Evolutionary conservation across 2,113 vertebrate genomes (phyloP).

Genomic region (Notothenia rossii): DNA sequence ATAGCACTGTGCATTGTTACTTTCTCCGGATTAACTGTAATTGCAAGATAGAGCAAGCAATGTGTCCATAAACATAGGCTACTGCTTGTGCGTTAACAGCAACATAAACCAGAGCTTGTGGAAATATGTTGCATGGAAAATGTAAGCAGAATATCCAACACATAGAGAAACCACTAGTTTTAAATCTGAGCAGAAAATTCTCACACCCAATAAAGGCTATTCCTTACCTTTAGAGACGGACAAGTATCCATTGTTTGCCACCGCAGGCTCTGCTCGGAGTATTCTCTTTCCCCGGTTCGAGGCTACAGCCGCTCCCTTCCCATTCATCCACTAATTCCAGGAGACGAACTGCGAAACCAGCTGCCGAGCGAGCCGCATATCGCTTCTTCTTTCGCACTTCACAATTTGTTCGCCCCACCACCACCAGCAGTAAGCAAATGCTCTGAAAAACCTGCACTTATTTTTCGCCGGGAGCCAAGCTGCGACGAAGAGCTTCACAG

Average conservation of each 20-base stretch:
- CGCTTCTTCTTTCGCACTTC: conserved; percentile 43
- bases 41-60: neutral
- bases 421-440: conserved; percentile 20
- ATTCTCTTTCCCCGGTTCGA: conserved; percentile 38
- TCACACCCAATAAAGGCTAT: neutral
- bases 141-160: neutral
- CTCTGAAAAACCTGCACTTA: conserved; percentile 48
- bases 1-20: conserved; percentile 17
- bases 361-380: conserved; percentile 61
- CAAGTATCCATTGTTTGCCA: conserved; percentile 64
- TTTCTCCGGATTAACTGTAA: conserved; percentile 54
- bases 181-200: conserved; percentile 5
- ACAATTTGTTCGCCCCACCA: conserved; percentile 7
- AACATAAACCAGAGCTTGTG: neutral
- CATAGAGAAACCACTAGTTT: neutral
- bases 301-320: conserved; percentile 73
- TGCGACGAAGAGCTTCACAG: conserved; percentile 58
- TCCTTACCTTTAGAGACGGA: conserved; percentile 66
- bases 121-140: neutral
- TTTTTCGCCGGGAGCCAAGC: conserved; percentile 44
- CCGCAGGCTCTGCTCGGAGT: conserved; percentile 29
- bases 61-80: too few relatives aligned
- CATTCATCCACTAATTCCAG: conserved; percentile 74
- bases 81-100: too few relatives aligned
- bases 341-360: conserved; percentile 62